A percentile compares a stretch with the other conserved stretches of the same genome.
These are phyloP conservation scores for Glandiceps talaboti DNA, from an alignment of 53 echinoderm and acorn worm genomes.

Conservation along the genomic window DNA sequence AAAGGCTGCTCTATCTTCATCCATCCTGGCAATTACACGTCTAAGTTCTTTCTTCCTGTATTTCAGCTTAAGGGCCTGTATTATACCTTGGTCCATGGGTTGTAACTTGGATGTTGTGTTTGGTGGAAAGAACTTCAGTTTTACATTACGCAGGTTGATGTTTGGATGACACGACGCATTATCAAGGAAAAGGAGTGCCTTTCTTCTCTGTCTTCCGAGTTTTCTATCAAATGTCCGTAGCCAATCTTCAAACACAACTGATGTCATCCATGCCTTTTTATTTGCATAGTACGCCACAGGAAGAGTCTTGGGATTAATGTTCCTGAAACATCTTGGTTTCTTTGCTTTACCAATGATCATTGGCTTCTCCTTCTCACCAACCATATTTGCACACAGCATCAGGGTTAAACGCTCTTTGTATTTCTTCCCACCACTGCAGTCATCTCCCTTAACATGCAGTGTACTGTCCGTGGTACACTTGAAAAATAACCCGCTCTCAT, in stretches of 20 bases:
- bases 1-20: no score
- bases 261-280: slow-evolving; percentile 31
- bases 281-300: slow-evolving; percentile 13
- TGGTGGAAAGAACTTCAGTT: slow-evolving; percentile 21
- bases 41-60: slow-evolving; percentile 22
- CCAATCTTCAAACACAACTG: slow-evolving; percentile 16
- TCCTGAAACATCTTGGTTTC: slow-evolving; percentile 27
- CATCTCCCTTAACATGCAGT: slow-evolving; percentile 16
- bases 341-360: slow-evolving; percentile 15
- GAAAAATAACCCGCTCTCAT: slow-evolving; percentile 31
- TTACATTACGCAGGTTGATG: slow-evolving; percentile 4
- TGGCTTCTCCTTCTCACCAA: slow-evolving; percentile 20
- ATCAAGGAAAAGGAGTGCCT: slow-evolving; percentile 17
- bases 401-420: slow-evolving; percentile 31
- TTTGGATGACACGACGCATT: slow-evolving; percentile 15
- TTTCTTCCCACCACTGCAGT: slow-evolving; percentile 27
- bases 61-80: slow-evolving; percentile 24
- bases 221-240: slow-evolving; percentile 1
- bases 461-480: slow-evolving; percentile 18
- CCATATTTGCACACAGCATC: slow-evolving; percentile 28
- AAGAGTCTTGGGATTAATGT: slow-evolving; percentile 6
- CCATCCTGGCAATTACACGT: slow-evolving; percentile 10
- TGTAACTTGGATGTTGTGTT: no score
- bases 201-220: slow-evolving; percentile 11
- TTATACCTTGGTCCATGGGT: slow-evolving; percentile 41